Evolutionary conservation across 2,113 vertebrate genomes (phyloP).

Genomic region (Solenodon paradoxus): DNA sequence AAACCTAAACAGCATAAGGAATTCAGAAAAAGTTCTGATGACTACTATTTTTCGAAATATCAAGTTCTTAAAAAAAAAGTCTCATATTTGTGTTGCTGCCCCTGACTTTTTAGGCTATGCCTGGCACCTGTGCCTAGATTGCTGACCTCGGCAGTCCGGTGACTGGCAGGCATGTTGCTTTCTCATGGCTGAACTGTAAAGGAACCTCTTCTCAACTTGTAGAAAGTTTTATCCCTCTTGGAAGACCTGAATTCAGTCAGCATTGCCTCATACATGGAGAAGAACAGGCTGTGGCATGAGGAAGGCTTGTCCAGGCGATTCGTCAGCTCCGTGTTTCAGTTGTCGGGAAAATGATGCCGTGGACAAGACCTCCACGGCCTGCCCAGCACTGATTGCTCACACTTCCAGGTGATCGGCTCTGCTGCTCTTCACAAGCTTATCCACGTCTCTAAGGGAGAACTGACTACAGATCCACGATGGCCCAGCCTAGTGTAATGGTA

Average conservation of each 20-base stretch:
- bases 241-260: not conserved
- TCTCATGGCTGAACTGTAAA: not conserved
- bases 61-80: conserved; percentile 53
- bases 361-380: not conserved
- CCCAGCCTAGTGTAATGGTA: not conserved
- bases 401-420: not conserved
- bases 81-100: conserved; percentile 13
- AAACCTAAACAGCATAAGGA: conserved; percentile 49
- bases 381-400: not conserved
- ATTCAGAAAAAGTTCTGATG: conserved; percentile 69
- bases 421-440: not conserved
- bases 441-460: not conserved
- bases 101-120: conserved; percentile 40
- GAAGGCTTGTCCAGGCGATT: not conserved
- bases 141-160: not conserved
- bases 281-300: not conserved
- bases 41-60: conserved; percentile 76
- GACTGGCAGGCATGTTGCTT: not conserved
- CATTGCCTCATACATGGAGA: not conserved
- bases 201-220: not conserved
- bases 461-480: not conserved
- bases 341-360: not conserved
- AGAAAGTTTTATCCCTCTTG: not conserved
- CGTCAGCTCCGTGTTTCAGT: not conserved
- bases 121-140: not conserved